Percentiles rank a stretch among this genome's conserved stretches.
These are phyloP conservation scores for Nesogale talazaci DNA, from an alignment of 2,113 vertebrate species.

Conservation along the genomic window DNA sequence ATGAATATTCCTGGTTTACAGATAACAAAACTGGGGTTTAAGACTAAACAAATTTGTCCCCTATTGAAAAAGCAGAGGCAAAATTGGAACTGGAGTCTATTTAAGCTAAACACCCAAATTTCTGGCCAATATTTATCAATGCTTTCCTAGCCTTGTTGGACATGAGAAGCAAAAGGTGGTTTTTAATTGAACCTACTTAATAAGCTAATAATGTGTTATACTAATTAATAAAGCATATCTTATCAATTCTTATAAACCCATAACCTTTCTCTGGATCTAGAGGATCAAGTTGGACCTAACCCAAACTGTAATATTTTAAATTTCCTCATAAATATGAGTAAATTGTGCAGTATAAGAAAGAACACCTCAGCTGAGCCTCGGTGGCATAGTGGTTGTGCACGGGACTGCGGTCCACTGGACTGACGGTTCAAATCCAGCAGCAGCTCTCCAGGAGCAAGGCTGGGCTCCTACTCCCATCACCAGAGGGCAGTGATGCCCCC, in stretches of 20 bases:
- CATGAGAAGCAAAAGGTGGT: not conserved
- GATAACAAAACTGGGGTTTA: not conserved
- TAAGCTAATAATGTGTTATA: not conserved
- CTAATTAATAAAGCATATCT: conserved; percentile 10
- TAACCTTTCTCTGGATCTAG: not conserved
- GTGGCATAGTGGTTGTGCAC: too few relatives aligned
- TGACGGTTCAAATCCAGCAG: too few relatives aligned
- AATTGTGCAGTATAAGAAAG: too few relatives aligned
- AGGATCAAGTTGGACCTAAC: too few relatives aligned
- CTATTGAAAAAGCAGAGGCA: conserved; percentile 1
- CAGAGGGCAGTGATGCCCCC: too few relatives aligned
- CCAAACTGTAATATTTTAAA: too few relatives aligned
- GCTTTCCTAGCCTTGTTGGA: not conserved
- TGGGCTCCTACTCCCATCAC: too few relatives aligned
- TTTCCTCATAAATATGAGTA: too few relatives aligned
- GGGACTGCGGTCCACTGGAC: too few relatives aligned
- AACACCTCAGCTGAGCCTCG: too few relatives aligned
- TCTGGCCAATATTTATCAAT: not conserved
- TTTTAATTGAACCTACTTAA: conserved; percentile 38
- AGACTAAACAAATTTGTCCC: not conserved
- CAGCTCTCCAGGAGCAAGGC: too few relatives aligned
- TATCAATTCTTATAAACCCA: not conserved
- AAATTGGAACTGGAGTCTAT: not conserved
- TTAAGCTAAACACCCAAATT: not conserved
- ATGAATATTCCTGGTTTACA: not conserved